Evolutionary conservation across 2,113 vertebrate genomes (phyloP).

Genomic region (Pangasianodon hypophthalmus): DNA sequence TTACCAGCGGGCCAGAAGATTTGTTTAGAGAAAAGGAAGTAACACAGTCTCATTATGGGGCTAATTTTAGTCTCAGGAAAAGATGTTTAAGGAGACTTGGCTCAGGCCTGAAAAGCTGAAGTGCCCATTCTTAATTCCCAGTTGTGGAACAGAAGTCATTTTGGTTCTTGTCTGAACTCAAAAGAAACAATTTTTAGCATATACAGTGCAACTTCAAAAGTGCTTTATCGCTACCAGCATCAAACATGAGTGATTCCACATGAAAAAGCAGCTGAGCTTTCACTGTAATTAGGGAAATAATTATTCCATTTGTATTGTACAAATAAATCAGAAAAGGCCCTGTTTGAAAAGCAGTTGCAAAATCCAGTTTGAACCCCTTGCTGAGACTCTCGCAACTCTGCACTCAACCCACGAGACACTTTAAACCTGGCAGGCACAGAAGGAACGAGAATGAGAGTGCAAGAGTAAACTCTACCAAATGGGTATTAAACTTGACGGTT

Average conservation of each 20-base stretch:
- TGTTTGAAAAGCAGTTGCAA: slow-evolving; percentile 64
- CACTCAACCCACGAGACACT: slow-evolving; percentile 62
- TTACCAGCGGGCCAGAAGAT: slow-evolving; percentile 68
- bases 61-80: slow-evolving; percentile 81
- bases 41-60: slow-evolving; percentile 73
- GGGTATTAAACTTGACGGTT: slow-evolving; percentile 62
- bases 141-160: slow-evolving; percentile 75
- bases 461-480: slow-evolving; percentile 62
- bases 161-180: slow-evolving; percentile 76
- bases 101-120: slow-evolving; percentile 66
- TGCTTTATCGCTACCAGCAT: slow-evolving; percentile 80
- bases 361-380: slow-evolving; percentile 63
- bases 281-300: slow-evolving; percentile 80
- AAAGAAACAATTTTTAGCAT: slow-evolving; percentile 78
- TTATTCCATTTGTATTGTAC: slow-evolving; percentile 78
- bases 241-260: slow-evolving; percentile 82
- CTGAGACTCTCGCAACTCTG: slow-evolving; percentile 64
- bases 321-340: slow-evolving; percentile 77
- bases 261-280: slow-evolving; percentile 81
- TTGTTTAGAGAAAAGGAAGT: slow-evolving; percentile 77
- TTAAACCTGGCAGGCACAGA: slow-evolving; percentile 70
- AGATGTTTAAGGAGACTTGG: slow-evolving; percentile 76
- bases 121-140: slow-evolving; percentile 70
- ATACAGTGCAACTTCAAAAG: slow-evolving; percentile 81
- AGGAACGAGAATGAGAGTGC: slow-evolving; percentile 33